Conservation (phyloP, 2,113 vertebrate genomes). For the Urocolius indicus region DNA sequence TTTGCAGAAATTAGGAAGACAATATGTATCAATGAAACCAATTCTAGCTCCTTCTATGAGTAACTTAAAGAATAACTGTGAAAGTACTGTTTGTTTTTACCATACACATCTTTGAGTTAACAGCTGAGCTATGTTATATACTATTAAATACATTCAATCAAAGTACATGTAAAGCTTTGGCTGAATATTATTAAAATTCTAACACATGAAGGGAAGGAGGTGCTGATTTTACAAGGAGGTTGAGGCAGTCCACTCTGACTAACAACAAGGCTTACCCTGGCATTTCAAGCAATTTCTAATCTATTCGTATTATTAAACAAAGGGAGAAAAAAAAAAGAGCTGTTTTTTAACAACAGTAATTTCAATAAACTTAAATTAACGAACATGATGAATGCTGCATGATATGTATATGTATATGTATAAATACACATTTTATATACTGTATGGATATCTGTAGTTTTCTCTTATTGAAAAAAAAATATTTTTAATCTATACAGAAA, state of each 20-base stretch:
- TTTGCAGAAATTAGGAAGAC: neutral
- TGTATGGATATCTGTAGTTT: neutral
- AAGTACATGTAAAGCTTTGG: neutral
- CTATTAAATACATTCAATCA: neutral
- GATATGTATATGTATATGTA: neutral
- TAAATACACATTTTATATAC: neutral
- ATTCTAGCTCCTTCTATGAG: neutral
- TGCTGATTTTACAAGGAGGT: neutral
- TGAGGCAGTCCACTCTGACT: neutral
- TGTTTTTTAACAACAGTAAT: neutral
- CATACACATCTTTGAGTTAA: neutral
- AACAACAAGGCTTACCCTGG: neutral
- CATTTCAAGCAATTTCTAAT: neutral
- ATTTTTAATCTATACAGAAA: neutral
- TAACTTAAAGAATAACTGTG: neutral
- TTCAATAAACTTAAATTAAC: neutral
- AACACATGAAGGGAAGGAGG: neutral
- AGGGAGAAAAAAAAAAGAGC: fast-evolving
- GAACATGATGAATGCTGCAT: neutral
- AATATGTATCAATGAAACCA: neutral
- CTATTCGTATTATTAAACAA: neutral
- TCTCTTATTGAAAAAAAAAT: neutral
- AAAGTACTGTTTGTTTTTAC: neutral
- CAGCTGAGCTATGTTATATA: neutral
- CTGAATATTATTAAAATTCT: neutral